Base-by-base conservation (phyloP, 92 coral and sea anemone genomes). In the Zoanthus solanderi region DNA sequence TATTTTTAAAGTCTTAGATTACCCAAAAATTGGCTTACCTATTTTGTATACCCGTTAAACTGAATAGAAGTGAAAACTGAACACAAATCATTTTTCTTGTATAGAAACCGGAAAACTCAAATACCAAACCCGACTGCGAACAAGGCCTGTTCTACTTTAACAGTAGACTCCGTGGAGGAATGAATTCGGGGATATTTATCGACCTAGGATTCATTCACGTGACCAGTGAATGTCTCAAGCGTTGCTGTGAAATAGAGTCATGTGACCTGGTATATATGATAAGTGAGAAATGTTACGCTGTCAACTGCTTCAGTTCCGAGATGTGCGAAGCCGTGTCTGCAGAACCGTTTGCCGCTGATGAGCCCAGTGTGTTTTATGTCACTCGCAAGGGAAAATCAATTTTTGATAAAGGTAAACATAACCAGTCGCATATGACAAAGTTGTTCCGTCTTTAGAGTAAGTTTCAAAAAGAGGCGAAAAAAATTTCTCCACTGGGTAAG, bases 181-280 rank as follows among this genome's bases (percentile, higher is more conserved):
- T 94, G 92, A 81, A 83, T 71, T 96, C 99, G 5, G 99, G 99
- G n/a, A 87, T 95, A 42, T 96, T 90, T 74, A 93, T 93, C 32
- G 94, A 95, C 88, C 84, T 95, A 34, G 99, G 99, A 1, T 73
- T 76, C 72, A 90, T 90, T 8, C 87, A 89, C 83, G 90, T 93
- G n/a, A 85, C 95, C 0, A 76, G 91, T 6, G 90, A 93, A 23
- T 96, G 99, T 75, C 89, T 96, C 61, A 96, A 93, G 88, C 91
- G 86, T 54, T 96, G 99, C 42, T 96, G 99, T 53, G 90, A 95
- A 78, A 87, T 95, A 12, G 95, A 92, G 9, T 90, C 98, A 37
- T 96, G 99, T 78, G 98, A 96, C 69, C 90, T 96, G 84, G 94
- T 94, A 31, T 96, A 89, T 72, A 57, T 93, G 91, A 89, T 88